A percentile compares a stretch with the other conserved stretches of the same genome.
These are phyloP conservation scores for Odontophorus gujanensis DNA, from an alignment of 2,113 vertebrate genomes.

Conservation along the genomic window DNA sequence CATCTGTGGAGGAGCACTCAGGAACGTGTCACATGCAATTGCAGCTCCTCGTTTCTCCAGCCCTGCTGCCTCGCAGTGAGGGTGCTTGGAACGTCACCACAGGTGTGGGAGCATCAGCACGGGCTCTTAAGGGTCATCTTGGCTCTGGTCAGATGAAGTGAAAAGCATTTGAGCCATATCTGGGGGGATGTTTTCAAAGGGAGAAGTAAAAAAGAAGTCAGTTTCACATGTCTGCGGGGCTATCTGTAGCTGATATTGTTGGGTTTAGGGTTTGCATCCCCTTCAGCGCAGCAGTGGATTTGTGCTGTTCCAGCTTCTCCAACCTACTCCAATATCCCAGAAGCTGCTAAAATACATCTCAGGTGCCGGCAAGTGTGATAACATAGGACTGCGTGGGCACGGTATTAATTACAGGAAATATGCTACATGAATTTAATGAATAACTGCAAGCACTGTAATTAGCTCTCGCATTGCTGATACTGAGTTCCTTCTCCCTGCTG, in stretches of 20 bases:
- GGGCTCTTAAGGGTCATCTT: neutral
- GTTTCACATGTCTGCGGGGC: neutral
- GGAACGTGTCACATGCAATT: conserved; percentile 35
- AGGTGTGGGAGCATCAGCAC: neutral
- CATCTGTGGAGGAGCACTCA: conserved; percentile 38
- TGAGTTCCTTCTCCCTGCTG: neutral
- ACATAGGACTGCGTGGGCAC: neutral
- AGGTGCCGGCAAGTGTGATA: neutral
- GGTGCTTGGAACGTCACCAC: neutral
- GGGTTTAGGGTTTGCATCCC: neutral
- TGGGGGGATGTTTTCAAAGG: neutral
- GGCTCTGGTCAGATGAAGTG: neutral
- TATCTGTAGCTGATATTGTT: too few relatives aligned
- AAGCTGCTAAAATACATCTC: neutral
- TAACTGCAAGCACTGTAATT: neutral
- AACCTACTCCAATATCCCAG: neutral
- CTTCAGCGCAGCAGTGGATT: neutral
- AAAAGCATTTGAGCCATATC: neutral
- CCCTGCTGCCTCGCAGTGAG: neutral
- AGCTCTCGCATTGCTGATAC: neutral
- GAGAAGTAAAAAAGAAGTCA: neutral
- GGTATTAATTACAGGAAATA: neutral
- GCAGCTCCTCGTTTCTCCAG: neutral
- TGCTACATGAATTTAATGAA: neutral
- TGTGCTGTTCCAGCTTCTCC: neutral